Evolutionary conservation across 1,140 invertebrate species (phyloP).

Genomic region (Microplitis mediator): DNA sequence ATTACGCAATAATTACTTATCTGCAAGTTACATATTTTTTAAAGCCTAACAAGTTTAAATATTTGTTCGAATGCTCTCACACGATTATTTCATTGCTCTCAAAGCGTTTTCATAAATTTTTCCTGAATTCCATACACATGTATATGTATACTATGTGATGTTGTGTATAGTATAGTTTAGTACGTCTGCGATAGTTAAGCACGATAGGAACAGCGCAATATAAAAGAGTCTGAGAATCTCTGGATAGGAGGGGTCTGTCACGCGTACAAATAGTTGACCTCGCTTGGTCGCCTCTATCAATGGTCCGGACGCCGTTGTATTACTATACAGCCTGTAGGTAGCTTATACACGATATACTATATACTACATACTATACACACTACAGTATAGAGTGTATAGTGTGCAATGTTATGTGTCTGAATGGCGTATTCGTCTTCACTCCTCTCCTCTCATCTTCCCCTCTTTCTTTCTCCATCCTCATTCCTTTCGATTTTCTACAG

Average conservation of each 20-base stretch:
- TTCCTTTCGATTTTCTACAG: background rate
- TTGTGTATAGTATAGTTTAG: too few relatives aligned
- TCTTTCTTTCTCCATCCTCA: too few relatives aligned
- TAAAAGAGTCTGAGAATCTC: slow-evolving; percentile 44
- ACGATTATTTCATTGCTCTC: too few relatives aligned
- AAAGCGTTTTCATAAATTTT: too few relatives aligned
- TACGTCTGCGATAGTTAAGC: background rate
- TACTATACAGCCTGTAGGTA: slow-evolving; percentile 32
- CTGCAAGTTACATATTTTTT: too few relatives aligned
- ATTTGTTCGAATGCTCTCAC: too few relatives aligned
- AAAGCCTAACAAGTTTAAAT: too few relatives aligned
- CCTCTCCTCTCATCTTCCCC: background rate
- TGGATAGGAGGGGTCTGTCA: slow-evolving; percentile 54
- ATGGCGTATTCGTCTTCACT: slow-evolving; percentile 9
- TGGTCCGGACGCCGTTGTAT: slow-evolving; percentile 56
- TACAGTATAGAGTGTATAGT: slow-evolving; percentile 20
- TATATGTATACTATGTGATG: too few relatives aligned
- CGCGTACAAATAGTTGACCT: slow-evolving; percentile 63
- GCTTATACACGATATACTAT: slow-evolving; percentile 32
- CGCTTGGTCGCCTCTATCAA: slow-evolving; percentile 60
- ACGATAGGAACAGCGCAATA: background rate
- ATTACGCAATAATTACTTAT: too few relatives aligned
- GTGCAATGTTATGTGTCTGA: slow-evolving; percentile 16
- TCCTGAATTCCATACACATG: too few relatives aligned
- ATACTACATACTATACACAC: slow-evolving; percentile 33